phyloP scores from a whole-genome alignment of 2,888 invertebrate species.

The Drosophila siamana region DNA sequence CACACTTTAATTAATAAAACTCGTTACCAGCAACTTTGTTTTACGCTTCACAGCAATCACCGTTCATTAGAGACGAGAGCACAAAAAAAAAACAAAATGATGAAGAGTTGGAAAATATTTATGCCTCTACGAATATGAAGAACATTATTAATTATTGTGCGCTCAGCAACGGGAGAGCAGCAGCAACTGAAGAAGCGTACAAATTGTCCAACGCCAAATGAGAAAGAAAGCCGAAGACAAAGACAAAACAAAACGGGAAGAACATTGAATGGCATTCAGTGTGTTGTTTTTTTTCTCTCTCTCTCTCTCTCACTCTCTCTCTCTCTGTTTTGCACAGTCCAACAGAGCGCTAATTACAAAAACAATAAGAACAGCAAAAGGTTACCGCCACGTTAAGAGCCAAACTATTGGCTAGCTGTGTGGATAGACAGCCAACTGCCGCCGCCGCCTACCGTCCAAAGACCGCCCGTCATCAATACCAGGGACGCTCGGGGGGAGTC shows the following conservation, averaged over 20 bases:
- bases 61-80: slow-evolving; percentile 42
- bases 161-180: slow-evolving; percentile 23
- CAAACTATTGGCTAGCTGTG: slow-evolving; percentile 11
- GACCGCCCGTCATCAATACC: slow-evolving; percentile 40
- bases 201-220: slow-evolving; percentile 25
- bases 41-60: slow-evolving; percentile 56
- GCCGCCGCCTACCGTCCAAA: slow-evolving; percentile 14
- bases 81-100: no score
- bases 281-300: slow-evolving; percentile 2
- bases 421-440: slow-evolving; percentile 4
- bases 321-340: not conserved
- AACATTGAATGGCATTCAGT: slow-evolving; percentile 52
- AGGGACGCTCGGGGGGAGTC: no score
- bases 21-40: slow-evolving; percentile 56
- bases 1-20: slow-evolving; percentile 69
- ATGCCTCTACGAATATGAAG: slow-evolving; percentile 19
- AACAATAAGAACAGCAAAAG: slow-evolving; percentile 62
- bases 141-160: slow-evolving; percentile 69
- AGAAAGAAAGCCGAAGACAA: slow-evolving; percentile 11
- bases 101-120: slow-evolving; percentile 31
- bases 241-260: not conserved
- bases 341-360: slow-evolving; percentile 64
- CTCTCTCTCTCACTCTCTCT: no score
- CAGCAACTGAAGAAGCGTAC: slow-evolving; percentile 60
- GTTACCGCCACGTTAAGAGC: slow-evolving; percentile 34